Evolutionary conservation across 2,113 vertebrate species (phyloP).

Genomic region (Nanorana parkeri): DNA sequence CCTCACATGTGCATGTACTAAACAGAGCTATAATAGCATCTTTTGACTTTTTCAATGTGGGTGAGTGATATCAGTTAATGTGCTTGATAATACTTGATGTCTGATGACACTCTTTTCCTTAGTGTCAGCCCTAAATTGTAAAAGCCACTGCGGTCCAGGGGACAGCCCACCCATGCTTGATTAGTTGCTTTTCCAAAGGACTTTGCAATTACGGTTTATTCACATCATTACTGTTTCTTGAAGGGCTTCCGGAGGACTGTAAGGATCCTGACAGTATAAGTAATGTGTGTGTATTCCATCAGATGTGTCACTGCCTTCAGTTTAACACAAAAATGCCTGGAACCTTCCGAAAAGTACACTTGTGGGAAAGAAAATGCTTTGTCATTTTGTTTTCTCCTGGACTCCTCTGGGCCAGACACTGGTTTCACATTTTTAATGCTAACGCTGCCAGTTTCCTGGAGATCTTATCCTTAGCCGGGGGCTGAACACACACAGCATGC

Average conservation of each 20-base stretch:
- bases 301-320: background rate
- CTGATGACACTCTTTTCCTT: no score
- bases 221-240: background rate
- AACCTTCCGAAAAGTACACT: slow-evolving; percentile 12
- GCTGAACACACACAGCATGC: slow-evolving; percentile 27
- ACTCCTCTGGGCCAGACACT: background rate
- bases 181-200: background rate
- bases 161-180: background rate
- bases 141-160: background rate
- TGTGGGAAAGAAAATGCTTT: background rate
- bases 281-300: background rate
- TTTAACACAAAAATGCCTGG: background rate
- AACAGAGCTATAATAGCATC: no score
- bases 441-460: slow-evolving; percentile 21
- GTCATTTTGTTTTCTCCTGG: slow-evolving; percentile 15
- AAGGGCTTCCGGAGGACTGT: background rate
- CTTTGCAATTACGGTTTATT: background rate
- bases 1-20: no score
- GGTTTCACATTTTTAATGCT: slow-evolving; percentile 20
- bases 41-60: no score
- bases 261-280: background rate
- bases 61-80: no score
- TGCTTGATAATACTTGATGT: no score
- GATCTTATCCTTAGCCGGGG: slow-evolving; percentile 24
- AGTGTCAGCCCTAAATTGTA: no score